A percentile compares a stretch with the other conserved stretches of the same genome.
phyloP scores from a whole-genome alignment of 1,140 invertebrate genomes.

The Geopemphigus sp. region DNA sequence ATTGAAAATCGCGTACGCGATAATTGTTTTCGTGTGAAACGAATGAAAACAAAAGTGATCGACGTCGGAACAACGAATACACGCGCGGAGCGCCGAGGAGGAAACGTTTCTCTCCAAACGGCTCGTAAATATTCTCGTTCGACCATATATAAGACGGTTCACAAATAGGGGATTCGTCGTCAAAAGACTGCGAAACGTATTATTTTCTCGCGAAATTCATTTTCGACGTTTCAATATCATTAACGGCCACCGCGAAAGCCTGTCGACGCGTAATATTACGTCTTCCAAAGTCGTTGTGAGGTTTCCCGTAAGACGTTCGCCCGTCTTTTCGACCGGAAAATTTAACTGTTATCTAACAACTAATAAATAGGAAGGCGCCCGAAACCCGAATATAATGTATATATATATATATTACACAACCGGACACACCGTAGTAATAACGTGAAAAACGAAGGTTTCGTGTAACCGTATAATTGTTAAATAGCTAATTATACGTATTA shows the following conservation, averaged over 20 bases:
- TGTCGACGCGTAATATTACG: not conserved
- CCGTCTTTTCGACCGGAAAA: conserved; percentile 41
- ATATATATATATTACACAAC: not conserved
- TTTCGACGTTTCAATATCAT: not conserved
- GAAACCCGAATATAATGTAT: too few relatives aligned
- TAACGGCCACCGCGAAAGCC: not conserved
- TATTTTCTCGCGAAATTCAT: not conserved
- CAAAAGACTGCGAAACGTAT: not conserved
- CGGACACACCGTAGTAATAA: not conserved
- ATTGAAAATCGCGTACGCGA: conserved; percentile 5
- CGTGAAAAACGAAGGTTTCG: conserved; percentile 4
- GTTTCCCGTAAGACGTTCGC: conserved; percentile 13
- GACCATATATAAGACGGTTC: not conserved
- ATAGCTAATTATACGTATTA: conserved; percentile 2
- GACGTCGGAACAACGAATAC: not conserved
- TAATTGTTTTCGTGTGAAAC: conserved; percentile 42
- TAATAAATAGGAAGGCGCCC: not conserved
- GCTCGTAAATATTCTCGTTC: not conserved
- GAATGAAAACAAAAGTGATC: conserved; percentile 32
- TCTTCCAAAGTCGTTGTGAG: not conserved
- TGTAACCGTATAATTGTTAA: not conserved
- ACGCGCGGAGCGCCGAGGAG: too few relatives aligned
- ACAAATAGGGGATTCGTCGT: conserved; percentile 7
- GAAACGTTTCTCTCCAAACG: not conserved
- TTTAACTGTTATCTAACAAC: conserved; percentile 25